Evolutionary conservation across 2,113 vertebrate genomes (phyloP).

Genomic region (Phasianus colchicus): DNA sequence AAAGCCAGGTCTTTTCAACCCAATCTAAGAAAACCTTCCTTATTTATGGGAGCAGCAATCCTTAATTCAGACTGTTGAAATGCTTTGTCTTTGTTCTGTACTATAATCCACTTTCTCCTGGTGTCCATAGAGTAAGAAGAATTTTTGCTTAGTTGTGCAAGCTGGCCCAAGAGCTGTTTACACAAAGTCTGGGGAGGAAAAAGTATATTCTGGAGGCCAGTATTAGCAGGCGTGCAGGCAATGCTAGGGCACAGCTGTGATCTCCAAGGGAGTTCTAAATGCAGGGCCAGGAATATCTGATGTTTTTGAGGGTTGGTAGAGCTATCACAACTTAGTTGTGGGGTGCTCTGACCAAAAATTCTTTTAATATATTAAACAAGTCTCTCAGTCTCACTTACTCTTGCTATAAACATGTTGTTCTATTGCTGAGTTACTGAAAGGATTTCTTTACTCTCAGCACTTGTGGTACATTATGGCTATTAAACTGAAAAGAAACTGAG

Average conservation of each 20-base stretch:
- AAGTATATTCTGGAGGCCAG: background rate
- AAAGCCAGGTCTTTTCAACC: background rate
- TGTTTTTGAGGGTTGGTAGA: background rate
- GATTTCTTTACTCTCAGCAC: background rate
- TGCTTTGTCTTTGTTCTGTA: background rate
- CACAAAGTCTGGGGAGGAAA: background rate
- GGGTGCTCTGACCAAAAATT: background rate
- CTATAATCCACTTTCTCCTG: background rate
- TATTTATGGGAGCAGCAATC: background rate
- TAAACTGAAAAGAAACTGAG: slow-evolving; percentile 7
- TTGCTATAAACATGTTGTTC: slow-evolving; percentile 1
- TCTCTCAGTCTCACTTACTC: background rate
- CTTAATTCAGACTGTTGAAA: background rate
- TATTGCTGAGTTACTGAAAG: background rate
- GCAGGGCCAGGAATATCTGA: background rate
- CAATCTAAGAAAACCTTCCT: background rate
- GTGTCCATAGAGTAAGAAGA: background rate
- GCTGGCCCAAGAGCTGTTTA: background rate
- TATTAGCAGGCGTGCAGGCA: background rate
- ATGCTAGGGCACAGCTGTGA: background rate
- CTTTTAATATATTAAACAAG: background rate
- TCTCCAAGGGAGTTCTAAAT: background rate
- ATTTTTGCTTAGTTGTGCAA: background rate
- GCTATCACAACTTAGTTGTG: background rate
- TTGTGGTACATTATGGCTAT: background rate